Evolutionary conservation across 2,113 vertebrate species (phyloP).

Genomic region (Myxocyprinus asiaticus): DNA sequence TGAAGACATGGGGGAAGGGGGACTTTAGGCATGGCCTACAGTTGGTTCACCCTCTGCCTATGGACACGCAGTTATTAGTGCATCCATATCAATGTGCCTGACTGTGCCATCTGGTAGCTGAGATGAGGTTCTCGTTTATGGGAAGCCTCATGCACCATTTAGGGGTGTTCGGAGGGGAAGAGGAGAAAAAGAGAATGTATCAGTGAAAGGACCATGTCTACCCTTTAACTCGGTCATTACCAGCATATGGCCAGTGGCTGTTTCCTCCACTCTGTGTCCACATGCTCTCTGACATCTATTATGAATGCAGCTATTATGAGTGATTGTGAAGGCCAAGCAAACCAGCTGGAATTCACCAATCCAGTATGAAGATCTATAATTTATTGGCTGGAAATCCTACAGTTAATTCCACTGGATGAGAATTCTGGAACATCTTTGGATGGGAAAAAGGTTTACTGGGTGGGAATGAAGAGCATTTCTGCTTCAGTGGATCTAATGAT

Average conservation of each 20-base stretch:
- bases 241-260: slow-evolving; percentile 65
- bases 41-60: too few species aligned
- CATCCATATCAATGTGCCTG: slow-evolving; percentile 62
- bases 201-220: slow-evolving; percentile 31
- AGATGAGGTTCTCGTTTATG: slow-evolving; percentile 40
- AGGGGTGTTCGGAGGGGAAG: slow-evolving; percentile 32
- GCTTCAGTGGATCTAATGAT: background rate
- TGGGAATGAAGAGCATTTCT: slow-evolving; percentile 24
- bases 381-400: slow-evolving; percentile 21
- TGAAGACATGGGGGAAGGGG: too few species aligned
- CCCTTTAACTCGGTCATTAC: slow-evolving; percentile 35
- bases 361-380: background rate
- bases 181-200: slow-evolving; percentile 15
- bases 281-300: slow-evolving; percentile 55
- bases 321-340: slow-evolving; percentile 30
- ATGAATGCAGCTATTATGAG: slow-evolving; percentile 46
- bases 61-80: slow-evolving; percentile 47
- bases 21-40: too few species aligned
- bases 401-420: slow-evolving; percentile 3
- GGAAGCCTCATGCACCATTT: slow-evolving; percentile 41
- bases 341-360: slow-evolving; percentile 34
- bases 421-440: slow-evolving; percentile 10
- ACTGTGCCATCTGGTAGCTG: slow-evolving; percentile 66
- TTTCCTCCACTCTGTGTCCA: slow-evolving; percentile 30
- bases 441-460: background rate